Conservation (phyloP, 2,888 invertebrate species). For the Priapulus caudatus region DNA sequence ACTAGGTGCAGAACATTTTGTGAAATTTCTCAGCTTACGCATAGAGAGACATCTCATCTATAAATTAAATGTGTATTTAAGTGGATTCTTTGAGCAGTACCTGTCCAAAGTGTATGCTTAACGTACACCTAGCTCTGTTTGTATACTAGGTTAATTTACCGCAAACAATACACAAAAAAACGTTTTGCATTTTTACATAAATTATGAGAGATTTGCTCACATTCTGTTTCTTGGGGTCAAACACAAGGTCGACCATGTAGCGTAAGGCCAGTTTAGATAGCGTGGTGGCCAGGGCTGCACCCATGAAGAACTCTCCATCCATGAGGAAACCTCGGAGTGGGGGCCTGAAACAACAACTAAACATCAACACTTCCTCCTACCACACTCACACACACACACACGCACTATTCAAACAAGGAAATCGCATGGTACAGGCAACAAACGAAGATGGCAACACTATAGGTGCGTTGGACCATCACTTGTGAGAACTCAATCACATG, state of each 20-base stretch:
- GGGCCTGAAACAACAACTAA: conserved; percentile 44
- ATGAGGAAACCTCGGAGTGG: conserved; percentile 73
- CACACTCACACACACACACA: background rate
- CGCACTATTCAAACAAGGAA: background rate
- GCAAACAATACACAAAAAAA: no score
- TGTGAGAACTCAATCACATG: no score
- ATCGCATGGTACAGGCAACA: no score
- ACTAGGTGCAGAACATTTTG: background rate
- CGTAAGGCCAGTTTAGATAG: conserved; percentile 77
- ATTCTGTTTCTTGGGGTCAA: conserved; percentile 37
- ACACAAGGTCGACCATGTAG: conserved; percentile 44
- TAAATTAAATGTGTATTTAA: no score
- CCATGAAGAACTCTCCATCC: conserved; percentile 91
- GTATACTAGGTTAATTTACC: no score
- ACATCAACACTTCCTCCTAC: conserved; percentile 9
- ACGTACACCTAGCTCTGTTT: no score
- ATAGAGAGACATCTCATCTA: no score
- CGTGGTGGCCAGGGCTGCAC: conserved; percentile 77
- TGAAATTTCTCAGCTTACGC: background rate
- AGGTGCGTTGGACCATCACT: no score
- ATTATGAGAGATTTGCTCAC: conserved; percentile 27
- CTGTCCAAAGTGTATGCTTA: no score
- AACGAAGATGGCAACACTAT: no score
- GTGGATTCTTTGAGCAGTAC: no score
- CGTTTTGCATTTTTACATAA: background rate